These are phyloP conservation scores for Theretra japonica DNA, from an alignment of 2,888 invertebrate species.

Conservation along the genomic window DNA sequence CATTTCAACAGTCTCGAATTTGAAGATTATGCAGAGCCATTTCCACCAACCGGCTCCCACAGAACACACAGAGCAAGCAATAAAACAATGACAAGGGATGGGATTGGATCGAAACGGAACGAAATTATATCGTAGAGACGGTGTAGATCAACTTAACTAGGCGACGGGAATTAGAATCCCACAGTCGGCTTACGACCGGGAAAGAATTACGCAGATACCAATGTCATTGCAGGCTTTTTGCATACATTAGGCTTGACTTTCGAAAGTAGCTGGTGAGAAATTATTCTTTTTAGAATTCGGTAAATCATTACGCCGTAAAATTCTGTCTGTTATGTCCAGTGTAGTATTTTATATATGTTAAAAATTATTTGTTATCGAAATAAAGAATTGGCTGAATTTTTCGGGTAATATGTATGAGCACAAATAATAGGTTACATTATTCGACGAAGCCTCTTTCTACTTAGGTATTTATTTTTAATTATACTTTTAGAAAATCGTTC, in stretches of 20 bases:
- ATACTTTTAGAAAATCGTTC: no score
- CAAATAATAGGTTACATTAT: no score
- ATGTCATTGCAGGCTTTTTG: background rate
- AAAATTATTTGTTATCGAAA: no score
- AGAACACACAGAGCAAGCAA: conserved; percentile 47
- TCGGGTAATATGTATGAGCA: no score
- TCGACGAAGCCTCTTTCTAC: no score
- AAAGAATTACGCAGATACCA: background rate
- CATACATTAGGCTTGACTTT: background rate
- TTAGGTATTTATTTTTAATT: no score
- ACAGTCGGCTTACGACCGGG: conserved; percentile 25
- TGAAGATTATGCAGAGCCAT: conserved; percentile 45
- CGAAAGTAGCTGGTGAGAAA: background rate
- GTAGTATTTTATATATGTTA: no score
- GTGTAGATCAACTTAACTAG: conserved; percentile 38
- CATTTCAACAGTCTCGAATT: conserved; percentile 44
- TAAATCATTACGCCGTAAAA: no score
- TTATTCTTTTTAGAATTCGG: background rate
- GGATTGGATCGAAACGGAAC: conserved; percentile 57
- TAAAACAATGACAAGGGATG: conserved; percentile 56
- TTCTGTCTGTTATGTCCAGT: no score
- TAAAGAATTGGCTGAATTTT: no score
- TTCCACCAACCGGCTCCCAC: conserved; percentile 43
- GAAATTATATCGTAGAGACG: conserved; percentile 37
- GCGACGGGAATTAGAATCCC: conserved; percentile 35